Percentiles rank a stretch among this genome's conserved stretches.
Evolutionary conservation across 1,140 invertebrate genomes (phyloP).

Genomic region (Phymastichus coffea): DNA sequence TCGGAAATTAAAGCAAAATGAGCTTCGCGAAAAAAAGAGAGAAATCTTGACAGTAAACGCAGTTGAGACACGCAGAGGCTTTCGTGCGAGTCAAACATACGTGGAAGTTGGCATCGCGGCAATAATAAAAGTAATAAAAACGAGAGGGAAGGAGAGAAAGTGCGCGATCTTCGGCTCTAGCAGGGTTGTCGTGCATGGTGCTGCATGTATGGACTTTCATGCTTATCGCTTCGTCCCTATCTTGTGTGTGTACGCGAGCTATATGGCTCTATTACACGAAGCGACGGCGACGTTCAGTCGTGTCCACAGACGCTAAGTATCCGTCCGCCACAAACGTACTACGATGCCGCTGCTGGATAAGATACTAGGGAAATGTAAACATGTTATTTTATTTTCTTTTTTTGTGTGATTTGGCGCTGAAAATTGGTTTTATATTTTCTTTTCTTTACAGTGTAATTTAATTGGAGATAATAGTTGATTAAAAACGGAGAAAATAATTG

Average conservation of each 20-base stretch:
- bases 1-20: not conserved
- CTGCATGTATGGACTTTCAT: not conserved
- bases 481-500: no score
- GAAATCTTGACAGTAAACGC: constrained; percentile 6
- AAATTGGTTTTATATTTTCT: no score
- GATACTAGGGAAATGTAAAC: not conserved
- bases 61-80: constrained; percentile 9
- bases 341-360: no score
- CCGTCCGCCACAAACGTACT: no score
- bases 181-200: not conserved
- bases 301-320: not conserved
- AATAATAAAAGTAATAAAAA: constrained; percentile 30
- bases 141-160: not conserved
- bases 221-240: not conserved
- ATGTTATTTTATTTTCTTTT: not conserved
- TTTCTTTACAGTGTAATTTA: no score
- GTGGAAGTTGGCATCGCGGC: constrained; percentile 7
- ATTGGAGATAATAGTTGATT: no score
- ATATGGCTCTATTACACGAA: constrained; percentile 25
- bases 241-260: not conserved
- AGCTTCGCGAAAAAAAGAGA: no score
- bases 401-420: not conserved
- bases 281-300: not conserved
- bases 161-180: constrained; percentile 11
- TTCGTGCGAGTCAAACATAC: constrained; percentile 16